Evolutionary conservation across 2,797 vertebrate species (phyloP).

Genomic region (Buphagus erythrorhynchus): DNA sequence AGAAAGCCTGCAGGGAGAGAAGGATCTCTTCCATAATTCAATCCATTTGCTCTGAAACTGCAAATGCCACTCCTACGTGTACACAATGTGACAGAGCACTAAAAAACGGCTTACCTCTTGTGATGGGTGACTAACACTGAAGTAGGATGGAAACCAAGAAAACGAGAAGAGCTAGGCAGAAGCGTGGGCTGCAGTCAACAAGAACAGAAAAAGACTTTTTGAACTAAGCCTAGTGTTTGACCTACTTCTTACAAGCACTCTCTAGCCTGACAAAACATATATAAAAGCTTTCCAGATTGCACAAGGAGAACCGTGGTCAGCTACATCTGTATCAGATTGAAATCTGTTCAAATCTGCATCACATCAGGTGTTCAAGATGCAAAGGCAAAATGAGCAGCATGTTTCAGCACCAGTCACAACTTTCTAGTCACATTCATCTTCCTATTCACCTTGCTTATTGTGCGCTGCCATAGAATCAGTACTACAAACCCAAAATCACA

Average conservation of each 20-base stretch:
- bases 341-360: background rate
- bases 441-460: background rate
- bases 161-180: slow-evolving; percentile 42
- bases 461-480: background rate
- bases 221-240: slow-evolving; percentile 52
- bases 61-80: background rate
- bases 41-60: background rate
- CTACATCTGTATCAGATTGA: background rate
- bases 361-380: background rate
- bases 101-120: slow-evolving; percentile 40
- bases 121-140: slow-evolving; percentile 53
- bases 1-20: background rate
- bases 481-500: background rate
- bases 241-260: slow-evolving; percentile 44
- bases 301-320: background rate
- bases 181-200: slow-evolving; percentile 61
- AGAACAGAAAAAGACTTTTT: slow-evolving; percentile 55
- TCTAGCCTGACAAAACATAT: slow-evolving; percentile 17
- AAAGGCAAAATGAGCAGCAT: background rate
- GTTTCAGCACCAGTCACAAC: background rate
- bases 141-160: slow-evolving; percentile 43
- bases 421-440: background rate
- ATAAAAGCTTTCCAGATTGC: slow-evolving; percentile 12
- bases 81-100: background rate
- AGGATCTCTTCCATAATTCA: background rate